Evolutionary conservation across 2,888 invertebrate species (phyloP).

Genomic region (Chymomyza caudatula): DNA sequence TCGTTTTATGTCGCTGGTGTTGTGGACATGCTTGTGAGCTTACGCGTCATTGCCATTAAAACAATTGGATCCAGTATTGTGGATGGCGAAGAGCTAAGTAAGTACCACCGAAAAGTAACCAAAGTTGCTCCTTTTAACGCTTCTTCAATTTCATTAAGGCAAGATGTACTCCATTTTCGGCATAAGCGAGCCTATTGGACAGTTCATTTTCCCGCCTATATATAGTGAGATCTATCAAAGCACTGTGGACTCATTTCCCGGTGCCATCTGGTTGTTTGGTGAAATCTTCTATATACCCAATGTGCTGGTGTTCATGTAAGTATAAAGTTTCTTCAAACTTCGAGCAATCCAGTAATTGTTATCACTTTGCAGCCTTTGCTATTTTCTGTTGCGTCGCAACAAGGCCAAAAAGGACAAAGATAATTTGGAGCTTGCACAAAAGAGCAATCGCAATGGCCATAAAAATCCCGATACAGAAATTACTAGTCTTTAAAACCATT

Average conservation of each 20-base stretch:
- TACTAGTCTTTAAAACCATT: slow-evolving; percentile 58
- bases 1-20: slow-evolving; percentile 74
- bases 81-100: slow-evolving; percentile 75
- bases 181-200: slow-evolving; percentile 75
- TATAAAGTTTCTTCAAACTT: not conserved
- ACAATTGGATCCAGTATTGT: slow-evolving; percentile 76
- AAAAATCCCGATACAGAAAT: slow-evolving; percentile 56
- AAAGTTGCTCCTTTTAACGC: not conserved
- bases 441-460: slow-evolving; percentile 29
- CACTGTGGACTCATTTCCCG: slow-evolving; percentile 74
- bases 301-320: slow-evolving; percentile 77
- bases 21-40: slow-evolving; percentile 75
- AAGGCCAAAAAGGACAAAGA: slow-evolving; percentile 45
- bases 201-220: slow-evolving; percentile 76
- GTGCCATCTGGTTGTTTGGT: slow-evolving; percentile 76
- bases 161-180: slow-evolving; percentile 76
- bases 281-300: slow-evolving; percentile 76
- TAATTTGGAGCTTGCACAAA: slow-evolving; percentile 44
- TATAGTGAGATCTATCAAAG: slow-evolving; percentile 73
- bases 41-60: slow-evolving; percentile 76
- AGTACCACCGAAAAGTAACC: slow-evolving; percentile 11
- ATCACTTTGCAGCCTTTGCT: slow-evolving; percentile 49
- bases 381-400: slow-evolving; percentile 56
- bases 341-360: not conserved
- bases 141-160: slow-evolving; percentile 39